Evolutionary conservation across 2,797 vertebrate genomes (phyloP), one percentile per base, ranked within the genome.

Genomic region (Pitangus sulphuratus): DNA sequence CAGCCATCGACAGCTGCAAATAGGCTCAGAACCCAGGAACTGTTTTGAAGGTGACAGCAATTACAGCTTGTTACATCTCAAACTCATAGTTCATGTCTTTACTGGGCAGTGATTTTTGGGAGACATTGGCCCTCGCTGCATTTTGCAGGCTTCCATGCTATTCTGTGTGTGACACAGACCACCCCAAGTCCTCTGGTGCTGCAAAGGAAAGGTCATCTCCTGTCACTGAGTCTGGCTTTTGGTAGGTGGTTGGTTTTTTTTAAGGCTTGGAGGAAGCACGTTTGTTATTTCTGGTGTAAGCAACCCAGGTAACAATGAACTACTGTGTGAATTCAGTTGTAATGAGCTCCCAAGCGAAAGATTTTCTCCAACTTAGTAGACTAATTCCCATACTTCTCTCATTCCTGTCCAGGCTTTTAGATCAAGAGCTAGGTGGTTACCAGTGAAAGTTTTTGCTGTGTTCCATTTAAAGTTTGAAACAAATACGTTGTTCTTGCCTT

Each of bases 1-100:
- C 47, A 33, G 62, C 47, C 42, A 6, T 2, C 1, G 1, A 5
- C 16, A 33, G 7, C 1, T 42, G 44, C 0, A 2, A 17, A 22
- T 16, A 21, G 40, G 66, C 65, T 86, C 28, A 39, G 28, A 75
- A 31, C 15, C 7, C 12, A 44, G 21, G n/a, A 58, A 8, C 26
- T 25, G 51, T 42, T 30, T 45, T 21, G 54, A 37, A 42, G 15
- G 18, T 50, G 58, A 11, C 25, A 54, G n/a, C 35, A 33, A 1
- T 47, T 74, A 17, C 5, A 60, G 2, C 45, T 45, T 6, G 18
- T 54, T 61, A 20, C 42, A 7, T 21, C 30, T 35, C 45, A 25
- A 61, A 65, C 19, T 30, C 2, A 0, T 20, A 3, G 2, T 57
- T 65, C 35, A 15, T 2, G 1, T 35, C 58, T n/a, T 72, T 11